Evolutionary conservation across 2,888 invertebrate species (phyloP), one percentile per base, ranked within the genome.

Genomic region (Drosophila fulvimacula): DNA sequence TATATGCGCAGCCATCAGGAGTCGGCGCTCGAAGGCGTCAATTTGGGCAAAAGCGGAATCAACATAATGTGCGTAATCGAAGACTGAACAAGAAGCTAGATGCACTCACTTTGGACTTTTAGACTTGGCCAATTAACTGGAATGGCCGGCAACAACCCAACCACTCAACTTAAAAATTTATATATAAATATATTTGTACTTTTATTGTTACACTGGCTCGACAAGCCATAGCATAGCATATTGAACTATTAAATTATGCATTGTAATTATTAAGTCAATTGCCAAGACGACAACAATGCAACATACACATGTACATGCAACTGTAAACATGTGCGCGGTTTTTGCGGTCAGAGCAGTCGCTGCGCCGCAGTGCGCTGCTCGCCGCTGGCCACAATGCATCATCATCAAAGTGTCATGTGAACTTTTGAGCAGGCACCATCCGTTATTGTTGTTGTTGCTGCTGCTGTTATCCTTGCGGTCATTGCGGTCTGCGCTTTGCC

Each of bases 21-120:
- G 76, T 96, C 96, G 19, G 95, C 96, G 94, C 92, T 97, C 44
- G 96, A 96, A 90, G 94, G 95, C 87, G 95, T 96, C 51, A 95
- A 96, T 92, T 93, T 97, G 52, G 96, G 96, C 49, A 94, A 94
- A 91, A 95, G 96, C 56, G 97, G 97, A 60, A 95, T 98, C 79
- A 98, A 98, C 93, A 94, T 98, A 93, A 93, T 97, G 71, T 96
- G 97, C 95, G 95, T 96, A 77, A 95, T 96, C 81, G 95, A 95
- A 81, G 94, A 92, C 85, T 93, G 77, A 88, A 13, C 34, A 36
- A 9, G 15, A 27, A 27, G 36, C 48, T 39, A 42, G 13, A 56
- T 36, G 24, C 13, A 51, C 21, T 24, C 46, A 46, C n/a, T 17
- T 46, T 34, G 32, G 3, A 32, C n/a, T 34, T 5, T 15, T 3